These are phyloP conservation scores for Drosophila bunnanda DNA, from an alignment of 2,888 invertebrate species.

Conservation along the genomic window DNA sequence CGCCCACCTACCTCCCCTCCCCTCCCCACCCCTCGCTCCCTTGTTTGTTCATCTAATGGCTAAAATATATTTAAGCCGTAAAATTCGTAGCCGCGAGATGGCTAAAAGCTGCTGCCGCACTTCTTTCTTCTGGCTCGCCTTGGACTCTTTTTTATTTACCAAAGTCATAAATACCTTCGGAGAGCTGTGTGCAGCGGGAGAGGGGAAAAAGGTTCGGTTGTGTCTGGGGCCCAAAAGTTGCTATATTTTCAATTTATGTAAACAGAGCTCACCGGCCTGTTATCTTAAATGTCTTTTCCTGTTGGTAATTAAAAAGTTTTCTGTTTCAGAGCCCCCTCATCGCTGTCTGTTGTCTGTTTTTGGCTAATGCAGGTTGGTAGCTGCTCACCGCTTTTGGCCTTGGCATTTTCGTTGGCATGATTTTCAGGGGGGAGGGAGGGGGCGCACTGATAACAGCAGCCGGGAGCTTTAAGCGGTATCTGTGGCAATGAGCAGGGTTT, in stretches of 20 bases:
- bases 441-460: slow-evolving; percentile 26
- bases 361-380: slow-evolving; percentile 67
- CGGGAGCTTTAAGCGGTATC: slow-evolving; percentile 18
- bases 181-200: slow-evolving; percentile 11
- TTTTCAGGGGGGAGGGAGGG: neutral
- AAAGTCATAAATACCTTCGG: slow-evolving; percentile 72
- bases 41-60: slow-evolving; percentile 80
- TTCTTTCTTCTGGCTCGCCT: slow-evolving; percentile 11
- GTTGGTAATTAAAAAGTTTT: slow-evolving; percentile 78
- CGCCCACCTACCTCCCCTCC: neutral
- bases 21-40: no score
- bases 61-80: slow-evolving; percentile 78
- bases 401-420: slow-evolving; percentile 31
- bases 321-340: slow-evolving; percentile 24
- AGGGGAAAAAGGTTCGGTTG: slow-evolving; percentile 60
- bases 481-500: slow-evolving; percentile 26
- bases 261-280: slow-evolving; percentile 42
- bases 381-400: slow-evolving; percentile 35
- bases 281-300: slow-evolving; percentile 73
- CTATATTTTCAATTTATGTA: slow-evolving; percentile 75
- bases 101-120: slow-evolving; percentile 60
- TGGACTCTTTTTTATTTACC: slow-evolving; percentile 53
- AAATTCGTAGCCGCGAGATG: slow-evolving; percentile 66
- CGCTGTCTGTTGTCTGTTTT: slow-evolving; percentile 48
- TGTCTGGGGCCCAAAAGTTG: slow-evolving; percentile 56